Conservation (phyloP, 2,888 invertebrate genomes). For the Xestobium rufovillosum region DNA sequence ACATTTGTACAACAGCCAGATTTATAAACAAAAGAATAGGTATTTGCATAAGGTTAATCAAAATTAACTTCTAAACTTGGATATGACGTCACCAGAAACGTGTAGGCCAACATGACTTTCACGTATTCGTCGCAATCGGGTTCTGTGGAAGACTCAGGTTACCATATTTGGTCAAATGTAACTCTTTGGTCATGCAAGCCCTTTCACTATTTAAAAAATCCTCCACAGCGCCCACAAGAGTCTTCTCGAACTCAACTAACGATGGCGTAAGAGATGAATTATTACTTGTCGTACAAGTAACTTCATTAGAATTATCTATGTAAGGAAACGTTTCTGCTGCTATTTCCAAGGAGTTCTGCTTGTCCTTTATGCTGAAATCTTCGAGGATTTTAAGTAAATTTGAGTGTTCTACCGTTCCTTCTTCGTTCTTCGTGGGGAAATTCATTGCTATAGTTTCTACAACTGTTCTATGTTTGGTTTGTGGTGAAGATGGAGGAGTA, state of each 20-base stretch:
- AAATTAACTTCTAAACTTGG: too few species aligned
- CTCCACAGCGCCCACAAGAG: constrained; percentile 10
- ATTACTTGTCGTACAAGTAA: constrained; percentile 6
- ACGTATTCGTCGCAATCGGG: too few species aligned
- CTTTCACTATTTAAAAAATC: constrained; percentile 20
- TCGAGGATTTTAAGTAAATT: constrained; percentile 39
- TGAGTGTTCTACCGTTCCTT: constrained; percentile 36
- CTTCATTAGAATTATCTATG: constrained; percentile 10
- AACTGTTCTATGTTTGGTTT: constrained; percentile 15
- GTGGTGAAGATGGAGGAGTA: constrained; percentile 34
- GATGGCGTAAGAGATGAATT: constrained; percentile 21
- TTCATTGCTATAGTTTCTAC: constrained; percentile 8
- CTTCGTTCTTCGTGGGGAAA: constrained; percentile 20
- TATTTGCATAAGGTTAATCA: too few species aligned
- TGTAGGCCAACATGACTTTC: too few species aligned
- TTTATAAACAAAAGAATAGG: too few species aligned
- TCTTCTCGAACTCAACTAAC: constrained; percentile 27
- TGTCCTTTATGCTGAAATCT: constrained; percentile 34
- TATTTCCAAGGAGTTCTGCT: constrained; percentile 14
- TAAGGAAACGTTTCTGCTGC: constrained; percentile 9
- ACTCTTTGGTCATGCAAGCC: constrained; percentile 1
- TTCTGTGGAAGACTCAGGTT: constrained; percentile 1
- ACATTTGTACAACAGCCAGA: too few species aligned
- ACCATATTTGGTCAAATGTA: not conserved
- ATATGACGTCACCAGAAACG: too few species aligned